These are phyloP conservation scores for Puffinus mauretanicus DNA, from an alignment of 2,113 vertebrate species.

Conservation along the genomic window DNA sequence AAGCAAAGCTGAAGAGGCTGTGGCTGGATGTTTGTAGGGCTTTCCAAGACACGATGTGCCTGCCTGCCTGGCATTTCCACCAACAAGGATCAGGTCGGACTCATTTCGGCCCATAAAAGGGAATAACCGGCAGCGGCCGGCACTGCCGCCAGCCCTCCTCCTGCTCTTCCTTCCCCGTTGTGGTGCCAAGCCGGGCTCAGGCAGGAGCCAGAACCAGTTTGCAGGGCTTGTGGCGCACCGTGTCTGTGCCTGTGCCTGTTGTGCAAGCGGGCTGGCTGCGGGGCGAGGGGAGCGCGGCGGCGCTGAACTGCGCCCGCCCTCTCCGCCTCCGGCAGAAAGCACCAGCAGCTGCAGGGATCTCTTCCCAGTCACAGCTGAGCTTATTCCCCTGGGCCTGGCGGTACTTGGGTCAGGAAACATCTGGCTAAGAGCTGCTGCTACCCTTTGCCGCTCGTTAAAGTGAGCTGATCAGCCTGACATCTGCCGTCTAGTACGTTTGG, in stretches of 20 bases:
- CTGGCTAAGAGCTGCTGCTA: not conserved
- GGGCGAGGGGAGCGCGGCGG: not conserved
- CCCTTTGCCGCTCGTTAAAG: rapidly evolving
- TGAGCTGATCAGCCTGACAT: not conserved
- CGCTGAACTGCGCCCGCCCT: not conserved
- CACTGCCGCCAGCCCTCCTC: not conserved
- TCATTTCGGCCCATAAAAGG: not conserved
- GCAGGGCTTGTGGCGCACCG: not conserved
- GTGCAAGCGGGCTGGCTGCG: not conserved
- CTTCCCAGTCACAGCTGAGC: rapidly evolving
- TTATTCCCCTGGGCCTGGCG: rapidly evolving
- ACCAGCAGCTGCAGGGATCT: not conserved
- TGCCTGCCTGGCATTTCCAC: not conserved
- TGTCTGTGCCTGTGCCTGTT: constrained; percentile 12
- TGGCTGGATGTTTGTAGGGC: rapidly evolving
- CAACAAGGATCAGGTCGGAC: rapidly evolving
- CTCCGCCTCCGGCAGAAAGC: not conserved
- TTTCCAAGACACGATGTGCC: rapidly evolving
- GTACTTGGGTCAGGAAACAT: rapidly evolving
- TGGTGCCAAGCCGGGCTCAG: not conserved
- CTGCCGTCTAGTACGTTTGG: rapidly evolving
- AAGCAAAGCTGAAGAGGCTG: not conserved
- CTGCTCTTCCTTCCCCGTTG: not conserved
- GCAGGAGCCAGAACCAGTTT: not conserved
- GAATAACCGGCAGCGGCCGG: not conserved